Conservation (phyloP, 2,113 vertebrate genomes). For the Chloropsis hardwickii region DNA sequence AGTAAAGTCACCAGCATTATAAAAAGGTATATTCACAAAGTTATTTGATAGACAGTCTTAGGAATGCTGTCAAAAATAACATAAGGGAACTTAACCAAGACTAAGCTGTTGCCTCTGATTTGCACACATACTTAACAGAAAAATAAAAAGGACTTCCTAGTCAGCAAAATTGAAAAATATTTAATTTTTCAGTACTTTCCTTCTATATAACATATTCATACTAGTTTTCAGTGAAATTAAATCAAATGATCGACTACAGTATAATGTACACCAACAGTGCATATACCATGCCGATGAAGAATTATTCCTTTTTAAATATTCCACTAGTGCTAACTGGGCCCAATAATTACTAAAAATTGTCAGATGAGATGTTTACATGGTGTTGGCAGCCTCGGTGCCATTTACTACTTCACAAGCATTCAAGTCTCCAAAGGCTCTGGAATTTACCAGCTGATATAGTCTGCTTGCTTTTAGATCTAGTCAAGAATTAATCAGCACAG, state of each 20-base stretch:
- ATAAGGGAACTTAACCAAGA: background rate
- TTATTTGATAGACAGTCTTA: background rate
- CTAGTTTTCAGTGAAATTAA: background rate
- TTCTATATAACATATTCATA: background rate
- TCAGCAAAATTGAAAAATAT: background rate
- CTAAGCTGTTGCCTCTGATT: background rate
- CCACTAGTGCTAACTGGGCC: background rate
- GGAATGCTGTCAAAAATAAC: background rate
- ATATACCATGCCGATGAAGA: background rate
- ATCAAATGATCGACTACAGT: background rate
- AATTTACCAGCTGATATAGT: background rate
- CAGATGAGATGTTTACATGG: background rate
- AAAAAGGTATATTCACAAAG: background rate
- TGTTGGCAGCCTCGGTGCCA: background rate
- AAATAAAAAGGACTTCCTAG: background rate
- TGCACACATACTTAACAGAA: background rate
- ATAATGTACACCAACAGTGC: background rate
- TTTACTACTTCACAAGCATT: background rate
- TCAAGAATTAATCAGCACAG: background rate
- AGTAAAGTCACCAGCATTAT: background rate
- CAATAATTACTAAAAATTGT: background rate
- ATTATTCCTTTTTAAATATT: background rate
- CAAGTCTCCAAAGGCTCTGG: background rate
- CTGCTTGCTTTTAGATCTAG: background rate
- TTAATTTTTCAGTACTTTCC: background rate